These are phyloP conservation scores for Etheostoma cragini DNA, from an alignment of 2,113 vertebrate species.

Conservation along the genomic window DNA sequence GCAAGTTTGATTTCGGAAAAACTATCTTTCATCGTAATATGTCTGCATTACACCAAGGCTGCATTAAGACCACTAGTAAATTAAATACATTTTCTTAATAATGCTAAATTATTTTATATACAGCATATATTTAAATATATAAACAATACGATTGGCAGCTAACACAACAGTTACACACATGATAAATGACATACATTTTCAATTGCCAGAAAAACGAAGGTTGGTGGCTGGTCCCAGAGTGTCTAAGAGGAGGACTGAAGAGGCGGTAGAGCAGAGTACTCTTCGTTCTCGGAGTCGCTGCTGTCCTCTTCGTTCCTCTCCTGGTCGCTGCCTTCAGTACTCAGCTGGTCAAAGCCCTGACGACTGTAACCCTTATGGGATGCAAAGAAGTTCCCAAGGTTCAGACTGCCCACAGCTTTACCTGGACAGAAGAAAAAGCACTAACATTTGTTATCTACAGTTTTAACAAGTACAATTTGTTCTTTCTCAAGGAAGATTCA, in stretches of 20 bases:
- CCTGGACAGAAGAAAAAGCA: conserved; percentile 76
- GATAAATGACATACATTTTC: conserved; percentile 87
- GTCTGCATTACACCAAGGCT: not conserved
- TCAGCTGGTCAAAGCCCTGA: conserved; percentile 96
- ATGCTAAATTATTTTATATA: conserved; percentile 35
- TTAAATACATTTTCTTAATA: conserved; percentile 32
- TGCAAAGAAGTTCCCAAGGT: conserved; percentile 96
- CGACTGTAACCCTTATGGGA: conserved; percentile 93
- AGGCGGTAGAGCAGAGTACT: conserved; percentile 87
- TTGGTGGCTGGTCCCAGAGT: conserved; percentile 48
- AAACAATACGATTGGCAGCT: conserved; percentile 86
- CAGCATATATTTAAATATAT: conserved; percentile 61
- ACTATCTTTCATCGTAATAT: not conserved
- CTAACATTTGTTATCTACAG: not conserved
- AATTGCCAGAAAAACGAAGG: not conserved
- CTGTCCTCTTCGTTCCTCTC: conserved; percentile 94
- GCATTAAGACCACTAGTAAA: conserved; percentile 8
- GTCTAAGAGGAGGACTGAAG: conserved; percentile 63
- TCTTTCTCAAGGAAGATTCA: not conserved
- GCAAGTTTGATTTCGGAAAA: conserved; percentile 10
- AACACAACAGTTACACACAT: conserved; percentile 89
- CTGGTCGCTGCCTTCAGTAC: conserved; percentile 96
- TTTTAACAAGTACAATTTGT: not conserved
- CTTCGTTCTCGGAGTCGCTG: conserved; percentile 93
- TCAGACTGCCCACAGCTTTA: conserved; percentile 89